Evolutionary conservation across 2,797 vertebrate genomes (phyloP).

Genomic region (Sebastes variabilis): DNA sequence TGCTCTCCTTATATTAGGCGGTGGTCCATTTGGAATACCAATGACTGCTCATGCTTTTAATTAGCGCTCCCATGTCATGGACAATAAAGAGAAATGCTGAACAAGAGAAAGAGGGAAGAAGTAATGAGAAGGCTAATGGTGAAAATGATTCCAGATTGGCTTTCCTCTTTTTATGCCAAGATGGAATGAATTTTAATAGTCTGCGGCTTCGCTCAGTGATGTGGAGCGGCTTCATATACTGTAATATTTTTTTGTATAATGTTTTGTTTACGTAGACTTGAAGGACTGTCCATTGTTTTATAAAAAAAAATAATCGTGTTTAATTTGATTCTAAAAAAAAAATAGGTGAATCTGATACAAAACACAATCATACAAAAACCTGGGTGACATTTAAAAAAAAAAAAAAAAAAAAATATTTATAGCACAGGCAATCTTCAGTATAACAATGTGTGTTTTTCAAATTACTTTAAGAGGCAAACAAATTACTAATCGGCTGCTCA

Average conservation of each 20-base stretch:
- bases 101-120: constrained; percentile 64
- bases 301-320: background rate
- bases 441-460: background rate
- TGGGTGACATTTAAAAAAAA: background rate
- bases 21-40: constrained; percentile 70
- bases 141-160: constrained; percentile 72
- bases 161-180: constrained; percentile 44
- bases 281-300: background rate
- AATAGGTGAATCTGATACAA: background rate
- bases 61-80: constrained; percentile 72
- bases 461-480: background rate
- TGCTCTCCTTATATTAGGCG: constrained; percentile 64
- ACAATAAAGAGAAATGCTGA: constrained; percentile 74
- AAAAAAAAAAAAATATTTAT: too few species aligned
- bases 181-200: constrained; percentile 60
- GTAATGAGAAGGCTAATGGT: constrained; percentile 77
- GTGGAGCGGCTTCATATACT: constrained; percentile 11
- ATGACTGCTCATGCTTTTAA: constrained; percentile 69
- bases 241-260: background rate
- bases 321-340: background rate
- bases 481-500: background rate
- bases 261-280: background rate
- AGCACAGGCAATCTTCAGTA: background rate
- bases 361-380: background rate
- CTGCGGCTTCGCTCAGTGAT: constrained; percentile 19